phyloP scores from a whole-genome alignment of 2,797 vertebrate species.

The Neosalanx taihuensis region DNA sequence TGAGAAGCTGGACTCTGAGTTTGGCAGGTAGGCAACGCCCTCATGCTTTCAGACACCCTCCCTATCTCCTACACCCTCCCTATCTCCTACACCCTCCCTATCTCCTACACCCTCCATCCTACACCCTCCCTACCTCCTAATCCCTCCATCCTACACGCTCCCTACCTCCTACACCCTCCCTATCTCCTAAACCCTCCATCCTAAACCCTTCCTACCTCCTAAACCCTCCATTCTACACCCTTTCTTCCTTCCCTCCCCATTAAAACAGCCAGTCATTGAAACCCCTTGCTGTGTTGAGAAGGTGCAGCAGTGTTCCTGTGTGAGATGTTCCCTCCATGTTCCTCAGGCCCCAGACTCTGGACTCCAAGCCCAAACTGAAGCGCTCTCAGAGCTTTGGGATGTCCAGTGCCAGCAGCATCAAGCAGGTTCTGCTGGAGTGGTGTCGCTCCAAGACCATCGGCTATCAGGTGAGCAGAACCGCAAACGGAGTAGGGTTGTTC shows the following conservation, averaged over 20 bases:
- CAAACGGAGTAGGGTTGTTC: neutral
- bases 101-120: no score
- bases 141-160: no score
- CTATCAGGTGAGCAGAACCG: constrained; percentile 79
- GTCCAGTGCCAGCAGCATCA: constrained; percentile 90
- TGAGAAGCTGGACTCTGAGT: constrained; percentile 83
- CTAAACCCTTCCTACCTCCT: no score
- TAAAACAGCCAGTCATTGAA: no score
- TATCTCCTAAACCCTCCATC: no score
- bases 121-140: no score
- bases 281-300: no score
- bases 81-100: neutral
- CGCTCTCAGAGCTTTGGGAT: constrained; percentile 89
- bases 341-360: constrained; percentile 55
- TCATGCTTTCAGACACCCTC: no score
- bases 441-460: constrained; percentile 94
- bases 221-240: no score
- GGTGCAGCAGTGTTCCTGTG: neutral
- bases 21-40: constrained; percentile 68
- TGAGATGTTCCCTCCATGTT: neutral
- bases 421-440: constrained; percentile 93
- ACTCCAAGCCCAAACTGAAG: constrained; percentile 84
- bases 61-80: neutral
- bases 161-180: no score
- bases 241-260: no score